Base-by-base conservation (phyloP, 2,113 vertebrate genomes). In the Hypomesus transpacificus region DNA sequence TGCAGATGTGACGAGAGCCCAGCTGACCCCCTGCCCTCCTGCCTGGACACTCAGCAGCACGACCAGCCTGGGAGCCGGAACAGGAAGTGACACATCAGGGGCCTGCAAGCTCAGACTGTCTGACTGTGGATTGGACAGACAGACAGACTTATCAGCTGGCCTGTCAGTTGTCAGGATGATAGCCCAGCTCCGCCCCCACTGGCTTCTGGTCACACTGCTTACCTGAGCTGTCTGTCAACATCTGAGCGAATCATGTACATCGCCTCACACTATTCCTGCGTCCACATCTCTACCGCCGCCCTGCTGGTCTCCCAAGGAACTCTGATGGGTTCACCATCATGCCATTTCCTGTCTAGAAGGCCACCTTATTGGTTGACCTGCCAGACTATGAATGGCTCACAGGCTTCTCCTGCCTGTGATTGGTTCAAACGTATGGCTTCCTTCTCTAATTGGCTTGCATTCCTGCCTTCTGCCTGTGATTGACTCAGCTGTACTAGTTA, bases 321-420 rank as follows among this genome's bases (percentile, higher is more conserved):
- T 46, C 8, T 11, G 39, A 46, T 46, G 39, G 39, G 61, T 78
- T 74, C 67, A 66, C 60, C 59, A 68, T n/a, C 59, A 61, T 46
- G 17, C 39, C 31, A 68, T 52, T 46, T 75, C 66, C 57, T 59
- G 21, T 79, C 51, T 76, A 39, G 72, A 73, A 78, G 77, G 69
- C 66, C 69, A 71, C 66, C 58, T 81, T 68, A 78, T 64, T 82
- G 83, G 78, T 74, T 79, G 75, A 77, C 76, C 74, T 68, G 78
- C 82, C 61, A 75, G 79, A 68, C 52, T 73, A 81, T 75, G 77
- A 5, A 8, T 14, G 39, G 63, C 20, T 20, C 20, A 20, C n/a
- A 34, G 20, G 39, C 5, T 8, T 17, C 34, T 65, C 18, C 18
- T n/a, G 34, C 18, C 34, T 65, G 6, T 59, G 20, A 65, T 21